Evolutionary conservation across 2,113 vertebrate species (phyloP), one percentile per base, ranked within the genome.

Genomic region (Nothocercus nigrocapillus): DNA sequence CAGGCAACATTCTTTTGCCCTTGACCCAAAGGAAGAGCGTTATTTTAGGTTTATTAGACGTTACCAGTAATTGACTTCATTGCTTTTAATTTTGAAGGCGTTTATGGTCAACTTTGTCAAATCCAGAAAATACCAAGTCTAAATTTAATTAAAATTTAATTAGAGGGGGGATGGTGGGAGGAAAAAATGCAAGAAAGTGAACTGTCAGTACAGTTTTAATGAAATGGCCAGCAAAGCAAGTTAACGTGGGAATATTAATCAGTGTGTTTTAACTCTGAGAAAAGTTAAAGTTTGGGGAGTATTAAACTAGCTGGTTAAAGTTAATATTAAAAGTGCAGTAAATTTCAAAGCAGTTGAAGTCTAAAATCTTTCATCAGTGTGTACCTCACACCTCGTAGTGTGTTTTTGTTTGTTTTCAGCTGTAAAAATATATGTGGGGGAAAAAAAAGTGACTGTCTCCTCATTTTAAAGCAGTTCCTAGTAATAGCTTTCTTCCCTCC

Each of bases 251-350:
- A 94, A 45, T 91, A 91, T 15, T 84, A 87, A 70, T 61, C 81
- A 28, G 3, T 89, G 59, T 36, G 24, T 89, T 96, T 82, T 32
- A 78, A 2, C 75, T 91, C 94, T 38, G 67, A 32, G 91, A 67
- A 83, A 89, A 83, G 61, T 81, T 56, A 0, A 0, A 0, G 76
- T 77, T 58, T 95, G 85, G 76, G 61, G 84, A 85, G 79, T 83
- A 91, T 95, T 96, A 94, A 96, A 80, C 36, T 73, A 61, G 54
- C 72, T 89, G 91, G 85, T 96, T 90, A 95, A 70, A 92, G 92
- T 64, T 72, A 77, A 74, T 85, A 38, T 79, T 72, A 88, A 93
- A 93, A 90, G 77, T 88, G 94, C 83, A 80, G 40, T 58, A 42
- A 82, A 95, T 91, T 96, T 86, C 77, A 85, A 32, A 94, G 94